Percentiles rank a stretch among this genome's conserved stretches.
Conservation (phyloP, 2,113 vertebrate genomes). For the Melanocharis versteri region DNA sequence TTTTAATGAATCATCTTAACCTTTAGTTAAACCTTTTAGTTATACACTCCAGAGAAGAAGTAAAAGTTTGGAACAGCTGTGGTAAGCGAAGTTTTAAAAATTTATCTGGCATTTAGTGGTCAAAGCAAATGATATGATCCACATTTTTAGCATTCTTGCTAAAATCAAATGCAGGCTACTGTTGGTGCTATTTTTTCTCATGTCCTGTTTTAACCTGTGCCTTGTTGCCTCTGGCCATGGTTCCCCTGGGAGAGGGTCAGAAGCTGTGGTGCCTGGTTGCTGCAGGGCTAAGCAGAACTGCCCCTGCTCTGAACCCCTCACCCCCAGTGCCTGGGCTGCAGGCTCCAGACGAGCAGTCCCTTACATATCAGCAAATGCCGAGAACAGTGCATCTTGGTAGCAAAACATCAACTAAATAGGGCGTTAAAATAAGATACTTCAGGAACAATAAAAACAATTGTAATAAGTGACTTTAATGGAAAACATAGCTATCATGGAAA, state of each 20-base stretch:
- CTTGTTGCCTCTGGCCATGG: background rate
- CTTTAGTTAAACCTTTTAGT: background rate
- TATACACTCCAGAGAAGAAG: background rate
- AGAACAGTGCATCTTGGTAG: background rate
- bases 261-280: background rate
- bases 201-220: background rate
- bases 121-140: background rate
- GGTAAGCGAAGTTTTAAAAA: background rate
- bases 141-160: background rate
- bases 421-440: background rate
- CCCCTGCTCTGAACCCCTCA: background rate
- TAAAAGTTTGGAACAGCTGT: background rate
- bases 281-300: background rate
- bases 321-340: fast-evolving
- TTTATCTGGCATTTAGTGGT: background rate
- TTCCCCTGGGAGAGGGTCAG: background rate
- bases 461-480: background rate
- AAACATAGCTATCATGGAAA: background rate
- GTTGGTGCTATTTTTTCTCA: background rate
- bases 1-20: background rate
- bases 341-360: background rate
- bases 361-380: fast-evolving
- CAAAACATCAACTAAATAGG: background rate
- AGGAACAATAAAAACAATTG: background rate
- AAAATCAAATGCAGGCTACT: background rate